Evolutionary conservation across 2,113 vertebrate genomes (phyloP).

Genomic region (Scortum barcoo): DNA sequence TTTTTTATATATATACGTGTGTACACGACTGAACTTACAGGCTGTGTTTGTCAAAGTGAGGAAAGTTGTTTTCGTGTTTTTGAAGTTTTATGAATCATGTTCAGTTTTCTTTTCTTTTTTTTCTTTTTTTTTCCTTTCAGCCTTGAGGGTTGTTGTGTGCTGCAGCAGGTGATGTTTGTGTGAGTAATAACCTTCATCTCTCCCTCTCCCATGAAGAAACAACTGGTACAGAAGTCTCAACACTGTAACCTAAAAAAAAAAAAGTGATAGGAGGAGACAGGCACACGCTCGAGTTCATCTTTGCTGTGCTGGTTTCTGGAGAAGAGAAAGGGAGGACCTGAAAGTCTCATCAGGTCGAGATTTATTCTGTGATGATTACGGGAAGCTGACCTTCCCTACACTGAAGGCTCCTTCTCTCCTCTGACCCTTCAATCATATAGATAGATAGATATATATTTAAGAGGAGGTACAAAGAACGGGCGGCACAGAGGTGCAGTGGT

Average conservation of each 20-base stretch:
- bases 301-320: slow-evolving; percentile 18
- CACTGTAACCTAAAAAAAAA: slow-evolving; percentile 53
- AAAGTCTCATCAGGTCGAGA: slow-evolving; percentile 4
- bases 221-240: slow-evolving; percentile 51
- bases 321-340: background rate
- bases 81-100: slow-evolving; percentile 47
- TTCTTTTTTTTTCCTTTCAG: too few species aligned
- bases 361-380: slow-evolving; percentile 22
- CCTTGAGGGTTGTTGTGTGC: slow-evolving; percentile 31
- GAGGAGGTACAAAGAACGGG: slow-evolving; percentile 40
- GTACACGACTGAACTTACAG: slow-evolving; percentile 6
- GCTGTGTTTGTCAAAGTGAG: slow-evolving; percentile 14
- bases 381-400: slow-evolving; percentile 48
- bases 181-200: slow-evolving; percentile 11
- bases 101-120: too few species aligned
- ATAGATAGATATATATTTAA: too few species aligned
- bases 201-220: slow-evolving; percentile 6
- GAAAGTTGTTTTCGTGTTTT: slow-evolving; percentile 26
- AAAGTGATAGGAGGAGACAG: slow-evolving; percentile 4
- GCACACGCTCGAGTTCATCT: slow-evolving; percentile 19
- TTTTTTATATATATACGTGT: slow-evolving; percentile 26
- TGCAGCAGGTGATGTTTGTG: slow-evolving; percentile 35
- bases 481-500: too few species aligned
- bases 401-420: slow-evolving; percentile 47
- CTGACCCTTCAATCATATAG: slow-evolving; percentile 59